A percentile compares a stretch with the other conserved stretches of the same genome.
Evolutionary conservation across 2,113 vertebrate genomes (phyloP).

Genomic region (Misgurnus mizolepis): DNA sequence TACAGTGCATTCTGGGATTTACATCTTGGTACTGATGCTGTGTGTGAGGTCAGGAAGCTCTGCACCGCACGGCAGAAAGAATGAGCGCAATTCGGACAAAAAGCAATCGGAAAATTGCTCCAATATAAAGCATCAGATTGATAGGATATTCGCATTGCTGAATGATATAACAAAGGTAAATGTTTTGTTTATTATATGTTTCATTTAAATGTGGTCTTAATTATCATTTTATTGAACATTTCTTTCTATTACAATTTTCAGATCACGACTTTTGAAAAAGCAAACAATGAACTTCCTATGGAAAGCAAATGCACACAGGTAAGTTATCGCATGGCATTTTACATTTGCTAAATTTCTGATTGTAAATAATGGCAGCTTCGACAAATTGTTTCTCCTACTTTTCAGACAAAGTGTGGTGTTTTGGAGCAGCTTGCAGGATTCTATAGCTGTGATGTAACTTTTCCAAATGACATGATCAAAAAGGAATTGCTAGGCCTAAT

Average conservation of each 20-base stretch:
- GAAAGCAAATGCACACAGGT: not conserved
- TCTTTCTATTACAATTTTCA: not conserved
- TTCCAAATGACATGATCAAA: not conserved
- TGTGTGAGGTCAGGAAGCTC: not conserved
- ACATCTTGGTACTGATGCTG: not conserved
- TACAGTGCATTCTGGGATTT: slow-evolving; percentile 7
- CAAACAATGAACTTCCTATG: not conserved
- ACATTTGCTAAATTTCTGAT: not conserved
- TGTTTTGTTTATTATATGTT: not conserved
- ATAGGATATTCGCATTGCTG: not conserved
- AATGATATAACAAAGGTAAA: not conserved
- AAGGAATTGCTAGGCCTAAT: slow-evolving; percentile 38
- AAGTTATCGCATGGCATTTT: not conserved
- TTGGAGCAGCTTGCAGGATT: not conserved
- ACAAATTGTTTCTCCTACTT: not conserved
- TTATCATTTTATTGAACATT: too few species aligned
- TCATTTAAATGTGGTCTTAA: too few species aligned
- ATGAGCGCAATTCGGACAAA: not conserved
- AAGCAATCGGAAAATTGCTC: not conserved
- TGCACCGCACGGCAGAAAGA: not conserved
- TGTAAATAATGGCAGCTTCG: not conserved
- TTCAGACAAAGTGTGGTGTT: slow-evolving; percentile 22
- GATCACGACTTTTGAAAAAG: not conserved
- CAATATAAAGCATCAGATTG: not conserved
- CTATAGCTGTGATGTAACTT: not conserved